Conservation (phyloP, 2,888 invertebrate species). For the Pachycephus smyrnensis region DNA sequence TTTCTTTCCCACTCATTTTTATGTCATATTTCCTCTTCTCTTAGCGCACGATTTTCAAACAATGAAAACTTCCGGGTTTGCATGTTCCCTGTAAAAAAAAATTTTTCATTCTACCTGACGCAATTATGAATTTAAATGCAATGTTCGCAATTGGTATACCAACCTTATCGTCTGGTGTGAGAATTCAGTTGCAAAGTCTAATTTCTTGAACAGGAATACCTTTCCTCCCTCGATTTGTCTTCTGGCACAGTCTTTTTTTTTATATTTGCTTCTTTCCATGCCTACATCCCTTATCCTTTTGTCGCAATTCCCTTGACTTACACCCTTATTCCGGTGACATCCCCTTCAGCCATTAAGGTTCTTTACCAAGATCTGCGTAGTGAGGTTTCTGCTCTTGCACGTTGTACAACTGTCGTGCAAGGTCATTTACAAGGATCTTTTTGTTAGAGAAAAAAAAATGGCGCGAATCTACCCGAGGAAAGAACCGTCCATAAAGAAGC, state of each 20-base stretch:
- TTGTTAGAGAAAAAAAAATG: no score
- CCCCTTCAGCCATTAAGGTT: not conserved
- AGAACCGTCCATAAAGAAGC: no score
- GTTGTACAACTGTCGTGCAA: not conserved
- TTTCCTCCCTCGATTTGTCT: not conserved
- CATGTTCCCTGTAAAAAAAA: not conserved
- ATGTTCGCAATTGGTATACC: conserved; percentile 12
- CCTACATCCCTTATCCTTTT: not conserved
- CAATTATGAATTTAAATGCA: conserved; percentile 17
- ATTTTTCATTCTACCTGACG: conserved; percentile 5
- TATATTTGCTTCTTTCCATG: not conserved
- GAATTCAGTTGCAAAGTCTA: no score
- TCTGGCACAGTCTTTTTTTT: not conserved
- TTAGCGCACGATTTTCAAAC: not conserved
- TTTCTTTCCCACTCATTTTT: not conserved
- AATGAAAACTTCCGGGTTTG: not conserved
- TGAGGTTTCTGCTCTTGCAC: not conserved
- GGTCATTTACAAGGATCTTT: not conserved
- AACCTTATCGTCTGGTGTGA: no score
- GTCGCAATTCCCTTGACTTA: not conserved
- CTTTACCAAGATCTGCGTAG: not conserved
- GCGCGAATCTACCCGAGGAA: no score
- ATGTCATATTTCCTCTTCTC: no score
- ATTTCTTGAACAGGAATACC: not conserved
- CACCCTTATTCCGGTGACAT: not conserved